A percentile compares a stretch with the other conserved stretches of the same genome.
phyloP scores from a whole-genome alignment of 2,113 vertebrate genomes.

The Perca flavescens region DNA sequence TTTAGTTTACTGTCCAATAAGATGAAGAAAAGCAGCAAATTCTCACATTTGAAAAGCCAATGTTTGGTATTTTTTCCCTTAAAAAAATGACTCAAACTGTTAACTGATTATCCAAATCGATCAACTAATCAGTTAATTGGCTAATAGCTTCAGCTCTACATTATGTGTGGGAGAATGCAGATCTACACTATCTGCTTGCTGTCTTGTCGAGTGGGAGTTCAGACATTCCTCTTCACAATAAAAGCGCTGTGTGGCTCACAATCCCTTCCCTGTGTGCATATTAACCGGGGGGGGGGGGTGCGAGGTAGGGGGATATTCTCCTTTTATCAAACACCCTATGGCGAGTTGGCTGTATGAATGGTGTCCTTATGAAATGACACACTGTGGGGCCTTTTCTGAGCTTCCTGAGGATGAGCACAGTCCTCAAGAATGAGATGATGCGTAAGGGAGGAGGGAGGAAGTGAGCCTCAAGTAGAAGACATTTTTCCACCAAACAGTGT shows the following conservation, averaged over 20 bases:
- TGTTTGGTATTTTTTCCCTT: neutral
- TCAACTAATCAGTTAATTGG: neutral
- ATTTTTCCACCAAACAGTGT: neutral
- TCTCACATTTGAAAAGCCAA: neutral
- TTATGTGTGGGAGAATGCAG: slow-evolving; percentile 14
- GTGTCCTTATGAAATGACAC: slow-evolving; percentile 56
- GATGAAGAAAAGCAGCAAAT: neutral
- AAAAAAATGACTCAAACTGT: neutral
- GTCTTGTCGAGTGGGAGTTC: slow-evolving; percentile 65
- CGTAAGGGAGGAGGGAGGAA: slow-evolving; percentile 9
- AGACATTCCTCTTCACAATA: slow-evolving; percentile 79
- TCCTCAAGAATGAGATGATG: slow-evolving; percentile 46
- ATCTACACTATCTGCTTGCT: slow-evolving; percentile 29
- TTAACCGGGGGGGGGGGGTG: neutral
- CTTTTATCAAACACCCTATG: slow-evolving; percentile 53
- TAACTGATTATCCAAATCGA: neutral
- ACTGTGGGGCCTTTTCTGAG: slow-evolving; percentile 15
- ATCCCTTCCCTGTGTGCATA: slow-evolving; percentile 60
- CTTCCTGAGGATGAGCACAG: slow-evolving; percentile 60
- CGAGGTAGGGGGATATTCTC: slow-evolving; percentile 25
- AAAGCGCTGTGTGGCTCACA: slow-evolving; percentile 72
- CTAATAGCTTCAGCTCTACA: neutral
- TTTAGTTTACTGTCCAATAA: neutral
- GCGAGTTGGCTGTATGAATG: slow-evolving; percentile 51
- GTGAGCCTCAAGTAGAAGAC: neutral